A percentile compares a stretch with the other conserved stretches of the same genome.
phyloP scores from a whole-genome alignment of 2,888 invertebrate genomes.

The Macaria liturata region DNA sequence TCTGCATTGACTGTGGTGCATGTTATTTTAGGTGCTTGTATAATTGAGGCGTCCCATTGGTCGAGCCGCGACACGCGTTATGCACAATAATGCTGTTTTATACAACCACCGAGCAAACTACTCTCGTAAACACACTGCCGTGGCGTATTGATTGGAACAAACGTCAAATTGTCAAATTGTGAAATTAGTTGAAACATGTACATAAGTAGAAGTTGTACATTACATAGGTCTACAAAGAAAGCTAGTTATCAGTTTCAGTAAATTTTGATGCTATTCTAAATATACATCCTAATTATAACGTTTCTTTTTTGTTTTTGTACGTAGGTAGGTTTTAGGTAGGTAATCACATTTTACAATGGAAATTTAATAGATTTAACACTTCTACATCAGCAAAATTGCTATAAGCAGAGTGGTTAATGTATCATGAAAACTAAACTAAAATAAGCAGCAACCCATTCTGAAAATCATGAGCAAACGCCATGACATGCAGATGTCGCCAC shows the following conservation, averaged over 20 bases:
- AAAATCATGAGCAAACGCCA: conserved; percentile 8
- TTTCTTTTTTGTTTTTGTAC: too few species aligned
- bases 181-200: not conserved
- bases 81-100: conserved; percentile 34
- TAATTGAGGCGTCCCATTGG: conserved; percentile 76
- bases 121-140: conserved; percentile 15
- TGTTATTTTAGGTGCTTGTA: conserved; percentile 77
- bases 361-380: too few species aligned
- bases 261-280: too few species aligned
- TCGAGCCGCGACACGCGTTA: conserved; percentile 65
- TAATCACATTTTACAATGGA: too few species aligned
- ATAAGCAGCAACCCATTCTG: not conserved
- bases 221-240: too few species aligned
- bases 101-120: conserved; percentile 5
- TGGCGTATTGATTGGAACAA: conserved; percentile 9
- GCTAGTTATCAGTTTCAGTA: too few species aligned
- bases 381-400: too few species aligned
- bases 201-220: not conserved
- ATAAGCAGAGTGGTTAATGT: not conserved
- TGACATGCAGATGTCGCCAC: conserved; percentile 15
- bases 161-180: not conserved
- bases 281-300: too few species aligned
- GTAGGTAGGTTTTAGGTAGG: too few species aligned
- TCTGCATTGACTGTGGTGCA: conserved; percentile 22
- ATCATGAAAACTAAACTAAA: conserved; percentile 2